Base-by-base conservation (phyloP, 2,113 vertebrate genomes). In the Limanda limanda region DNA sequence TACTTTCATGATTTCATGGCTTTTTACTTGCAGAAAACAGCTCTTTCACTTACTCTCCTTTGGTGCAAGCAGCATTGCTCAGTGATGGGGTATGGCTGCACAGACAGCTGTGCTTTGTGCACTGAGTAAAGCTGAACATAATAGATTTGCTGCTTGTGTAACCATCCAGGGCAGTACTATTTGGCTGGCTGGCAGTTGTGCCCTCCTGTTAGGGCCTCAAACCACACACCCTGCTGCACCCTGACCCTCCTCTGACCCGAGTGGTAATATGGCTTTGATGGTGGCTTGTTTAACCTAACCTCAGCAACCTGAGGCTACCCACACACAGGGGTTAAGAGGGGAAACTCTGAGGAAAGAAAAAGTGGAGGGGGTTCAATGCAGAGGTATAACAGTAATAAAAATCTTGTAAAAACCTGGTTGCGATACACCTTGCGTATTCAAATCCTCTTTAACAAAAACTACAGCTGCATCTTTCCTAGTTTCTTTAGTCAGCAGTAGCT, bases 221-320 rank as follows among this genome's bases (percentile, higher is more conserved):
- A 92, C 91, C 93, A 89, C 91, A 92, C 90, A 91, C 90, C 87
- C 87, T 65, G 82, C 87, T 88, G 89, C 81, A 72, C 86, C 79
- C 86, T 87, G 91, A 92, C 88, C 92, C 88, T 90, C 87, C 87
- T 81, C 88, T 90, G 87, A 93, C 91, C 93, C 89, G 52, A 73
- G 83, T 86, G 88, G 90, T 92, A 85, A 93, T 91, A 89, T 81
- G 91, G 87, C 91, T 92, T 91, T 89, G 91, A 93, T 92, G 88
- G 87, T 73, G 89, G 89, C 89, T 92, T 91, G 90, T 91, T 91
- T 88, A 90, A 90, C 90, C 90, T 91, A 94, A 93, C 93, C 92
- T 92, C 90, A 93, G 88, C 79, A 90, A 93, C 90, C 90, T 91
- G 88, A 89, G 89, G 87, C 83, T 89, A 88, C 81, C 88, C 91